Conservation (phyloP, 2,113 vertebrate genomes). For the Pseudopipra pipra region DNA sequence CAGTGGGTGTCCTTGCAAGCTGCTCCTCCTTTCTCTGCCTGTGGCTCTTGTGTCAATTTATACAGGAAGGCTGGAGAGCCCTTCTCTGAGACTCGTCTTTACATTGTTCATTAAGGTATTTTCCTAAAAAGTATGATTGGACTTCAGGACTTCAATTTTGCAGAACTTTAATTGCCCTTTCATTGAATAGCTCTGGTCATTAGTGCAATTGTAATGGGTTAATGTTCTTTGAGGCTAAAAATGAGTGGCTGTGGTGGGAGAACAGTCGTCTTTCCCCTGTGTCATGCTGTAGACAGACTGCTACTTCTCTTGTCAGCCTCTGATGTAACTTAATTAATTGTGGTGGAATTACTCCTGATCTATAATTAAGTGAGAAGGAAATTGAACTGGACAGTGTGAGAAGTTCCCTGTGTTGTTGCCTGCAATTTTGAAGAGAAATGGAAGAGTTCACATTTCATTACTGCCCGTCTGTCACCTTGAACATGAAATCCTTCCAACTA, state of each 20-base stretch:
- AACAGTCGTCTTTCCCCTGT: neutral
- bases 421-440: constrained; percentile 3
- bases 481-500: neutral
- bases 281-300: neutral
- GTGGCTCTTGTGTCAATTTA: neutral
- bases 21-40: neutral
- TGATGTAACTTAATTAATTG: constrained; percentile 61
- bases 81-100: neutral
- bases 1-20: neutral
- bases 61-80: neutral
- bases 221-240: constrained; percentile 7
- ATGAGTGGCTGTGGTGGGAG: neutral
- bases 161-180: neutral
- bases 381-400: constrained; percentile 55
- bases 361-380: constrained; percentile 52
- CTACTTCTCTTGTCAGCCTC: constrained; percentile 16
- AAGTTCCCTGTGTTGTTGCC: constrained; percentile 38
- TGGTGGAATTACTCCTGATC: constrained; percentile 39
- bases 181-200: neutral
- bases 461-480: constrained; percentile 7
- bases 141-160: neutral
- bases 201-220: neutral
- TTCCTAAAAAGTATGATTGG: neutral
- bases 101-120: neutral
- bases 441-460: constrained; percentile 10